These are phyloP conservation scores for Heliocidaris erythrogramma DNA, from an alignment of 35 echinoderm and acorn worm genomes.

Conservation along the genomic window DNA sequence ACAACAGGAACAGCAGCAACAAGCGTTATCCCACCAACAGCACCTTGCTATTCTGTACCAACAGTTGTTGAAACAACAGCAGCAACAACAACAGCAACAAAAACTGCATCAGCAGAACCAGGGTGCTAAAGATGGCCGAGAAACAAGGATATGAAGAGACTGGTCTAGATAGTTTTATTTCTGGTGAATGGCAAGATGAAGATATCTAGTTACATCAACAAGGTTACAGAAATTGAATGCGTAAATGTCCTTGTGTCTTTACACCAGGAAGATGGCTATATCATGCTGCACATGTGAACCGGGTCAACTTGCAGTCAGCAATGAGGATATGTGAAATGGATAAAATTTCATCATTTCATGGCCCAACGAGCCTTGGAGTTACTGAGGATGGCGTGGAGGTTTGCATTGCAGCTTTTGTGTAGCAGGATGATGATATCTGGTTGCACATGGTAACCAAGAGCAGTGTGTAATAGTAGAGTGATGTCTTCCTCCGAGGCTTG, in stretches of 20 bases:
- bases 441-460: too few relatives aligned
- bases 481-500: too few relatives aligned
- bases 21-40: conserved; percentile 8
- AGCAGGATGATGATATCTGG: too few relatives aligned
- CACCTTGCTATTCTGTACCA: neutral
- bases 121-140: conserved; percentile 6
- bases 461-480: too few relatives aligned
- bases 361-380: too few relatives aligned
- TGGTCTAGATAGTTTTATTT: neutral
- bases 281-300: neutral
- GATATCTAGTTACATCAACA: neutral
- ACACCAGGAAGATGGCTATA: neutral
- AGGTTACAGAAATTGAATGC: neutral
- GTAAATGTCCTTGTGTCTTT: neutral
- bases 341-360: neutral
- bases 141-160: conserved; percentile 44
- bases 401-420: too few relatives aligned
- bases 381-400: too few relatives aligned
- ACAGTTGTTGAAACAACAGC: conserved; percentile 20
- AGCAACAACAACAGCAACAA: conserved; percentile 36
- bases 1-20: conserved; percentile 5
- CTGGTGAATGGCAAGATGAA: neutral
- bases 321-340: neutral
- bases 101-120: neutral
- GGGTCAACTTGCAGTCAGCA: neutral